Conservation (phyloP, 2,113 vertebrate genomes). For the Pterocles gutturalis region DNA sequence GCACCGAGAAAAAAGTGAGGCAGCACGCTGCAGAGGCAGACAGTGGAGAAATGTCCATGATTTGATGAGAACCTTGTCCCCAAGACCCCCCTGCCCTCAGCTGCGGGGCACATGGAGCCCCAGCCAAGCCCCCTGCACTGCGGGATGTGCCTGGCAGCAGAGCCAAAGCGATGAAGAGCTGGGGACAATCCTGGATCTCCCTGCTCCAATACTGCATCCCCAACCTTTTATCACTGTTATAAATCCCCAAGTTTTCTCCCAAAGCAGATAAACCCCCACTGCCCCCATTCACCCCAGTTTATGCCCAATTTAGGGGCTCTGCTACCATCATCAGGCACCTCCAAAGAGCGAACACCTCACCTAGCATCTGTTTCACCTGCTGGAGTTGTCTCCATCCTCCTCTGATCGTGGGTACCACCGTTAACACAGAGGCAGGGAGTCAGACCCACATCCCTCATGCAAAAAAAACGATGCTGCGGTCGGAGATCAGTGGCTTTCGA, state of each 20-base stretch:
- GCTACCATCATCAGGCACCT: neutral
- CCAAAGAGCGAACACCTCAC: neutral
- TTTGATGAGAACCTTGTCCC: neutral
- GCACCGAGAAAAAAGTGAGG: neutral
- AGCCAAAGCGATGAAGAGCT: neutral
- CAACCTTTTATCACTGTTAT: fast-evolving
- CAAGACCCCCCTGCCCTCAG: neutral
- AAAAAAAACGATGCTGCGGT: neutral
- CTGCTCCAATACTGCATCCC: neutral
- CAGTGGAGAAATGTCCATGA: fast-evolving
- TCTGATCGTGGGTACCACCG: fast-evolving
- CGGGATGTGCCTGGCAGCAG: fast-evolving
- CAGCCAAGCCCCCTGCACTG: fast-evolving
- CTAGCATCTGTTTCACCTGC: neutral
- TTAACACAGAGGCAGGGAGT: neutral
- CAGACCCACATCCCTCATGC: neutral
- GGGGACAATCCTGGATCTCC: fast-evolving
- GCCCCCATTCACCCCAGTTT: fast-evolving
- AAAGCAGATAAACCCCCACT: neutral
- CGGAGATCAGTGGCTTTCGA: fast-evolving
- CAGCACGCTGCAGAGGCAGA: neutral
- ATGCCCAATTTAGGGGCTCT: neutral
- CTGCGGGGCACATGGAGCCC: neutral
- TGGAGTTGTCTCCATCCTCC: neutral
- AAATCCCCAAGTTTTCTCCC: neutral